A percentile compares a stretch with the other conserved stretches of the same genome.
phyloP scores from a whole-genome alignment of 2,888 invertebrate genomes.

The Cheilosia variabilis region DNA sequence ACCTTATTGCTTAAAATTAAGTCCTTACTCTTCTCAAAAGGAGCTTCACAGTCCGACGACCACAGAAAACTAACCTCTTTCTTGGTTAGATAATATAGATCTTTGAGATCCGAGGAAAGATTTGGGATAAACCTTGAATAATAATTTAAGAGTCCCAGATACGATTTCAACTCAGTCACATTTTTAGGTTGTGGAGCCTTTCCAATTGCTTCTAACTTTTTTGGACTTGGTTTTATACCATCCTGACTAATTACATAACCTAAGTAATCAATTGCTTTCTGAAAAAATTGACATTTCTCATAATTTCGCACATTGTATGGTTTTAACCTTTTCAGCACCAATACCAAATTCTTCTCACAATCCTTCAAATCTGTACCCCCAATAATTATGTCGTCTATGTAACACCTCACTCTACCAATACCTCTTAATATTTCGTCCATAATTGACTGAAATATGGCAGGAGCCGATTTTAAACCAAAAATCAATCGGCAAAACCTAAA shows the following conservation, averaged over 20 bases:
- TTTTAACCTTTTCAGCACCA: neutral
- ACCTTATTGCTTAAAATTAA: neutral
- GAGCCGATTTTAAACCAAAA: conserved; percentile 23
- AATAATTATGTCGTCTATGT: conserved; percentile 30
- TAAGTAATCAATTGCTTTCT: conserved; percentile 1
- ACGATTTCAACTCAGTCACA: conserved; percentile 11
- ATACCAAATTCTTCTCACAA: neutral
- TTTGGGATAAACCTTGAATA: conserved; percentile 16
- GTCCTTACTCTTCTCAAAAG: conserved; percentile 1
- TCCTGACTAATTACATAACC: conserved; percentile 2
- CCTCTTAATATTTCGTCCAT: conserved; percentile 41
- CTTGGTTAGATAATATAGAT: neutral
- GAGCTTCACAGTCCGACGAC: conserved; percentile 1
- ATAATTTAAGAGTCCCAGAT: conserved; percentile 9
- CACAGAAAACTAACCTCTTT: conserved; percentile 11
- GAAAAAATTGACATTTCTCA: neutral
- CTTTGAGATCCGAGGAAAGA: neutral
- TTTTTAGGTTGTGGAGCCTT: conserved; percentile 11
- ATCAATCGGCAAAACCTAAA: no score
- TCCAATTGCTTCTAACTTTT: conserved; percentile 8
- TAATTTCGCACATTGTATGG: neutral
- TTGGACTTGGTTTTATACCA: neutral
- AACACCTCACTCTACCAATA: conserved; percentile 12
- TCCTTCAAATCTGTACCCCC: conserved; percentile 4
- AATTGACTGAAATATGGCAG: conserved; percentile 44